Conservation (phyloP, 2,888 invertebrate species). For the Carcina quercana region DNA sequence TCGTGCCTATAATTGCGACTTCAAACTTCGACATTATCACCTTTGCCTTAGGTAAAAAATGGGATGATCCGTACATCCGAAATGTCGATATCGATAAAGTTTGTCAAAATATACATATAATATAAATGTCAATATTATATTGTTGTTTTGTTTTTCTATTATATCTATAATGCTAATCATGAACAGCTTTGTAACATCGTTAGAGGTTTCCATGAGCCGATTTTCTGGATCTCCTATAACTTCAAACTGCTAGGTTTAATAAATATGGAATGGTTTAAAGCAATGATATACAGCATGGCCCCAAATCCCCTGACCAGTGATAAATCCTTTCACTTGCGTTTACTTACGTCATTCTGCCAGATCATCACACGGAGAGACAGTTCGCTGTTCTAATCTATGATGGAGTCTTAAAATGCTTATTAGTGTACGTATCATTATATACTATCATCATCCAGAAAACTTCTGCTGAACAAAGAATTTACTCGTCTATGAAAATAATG, state of each 20-base stretch:
- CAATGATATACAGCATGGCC: too few relatives aligned
- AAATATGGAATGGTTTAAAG: too few relatives aligned
- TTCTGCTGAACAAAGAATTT: not conserved
- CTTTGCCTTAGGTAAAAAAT: conserved; percentile 28
- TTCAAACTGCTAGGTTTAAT: too few relatives aligned
- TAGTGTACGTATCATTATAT: not conserved
- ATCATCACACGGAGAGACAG: not conserved
- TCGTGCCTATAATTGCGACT: conserved; percentile 48
- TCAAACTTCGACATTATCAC: conserved; percentile 61
- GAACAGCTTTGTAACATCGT: not conserved
- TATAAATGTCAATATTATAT: not conserved
- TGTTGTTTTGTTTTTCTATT: not conserved
- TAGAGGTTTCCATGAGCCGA: not conserved
- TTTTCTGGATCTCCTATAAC: not conserved
- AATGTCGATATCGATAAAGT: conserved; percentile 24
- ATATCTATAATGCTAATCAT: not conserved
- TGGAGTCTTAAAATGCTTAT: not conserved
- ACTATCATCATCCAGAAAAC: not conserved
- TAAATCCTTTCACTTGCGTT: too few relatives aligned
- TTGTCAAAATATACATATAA: not conserved
- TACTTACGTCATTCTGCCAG: too few relatives aligned
- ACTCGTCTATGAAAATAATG: not conserved
- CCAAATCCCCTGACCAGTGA: too few relatives aligned
- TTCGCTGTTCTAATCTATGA: not conserved
- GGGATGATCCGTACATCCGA: conserved; percentile 10